phyloP scores from a whole-genome alignment of 2,888 invertebrate species.

The Formica aserva region DNA sequence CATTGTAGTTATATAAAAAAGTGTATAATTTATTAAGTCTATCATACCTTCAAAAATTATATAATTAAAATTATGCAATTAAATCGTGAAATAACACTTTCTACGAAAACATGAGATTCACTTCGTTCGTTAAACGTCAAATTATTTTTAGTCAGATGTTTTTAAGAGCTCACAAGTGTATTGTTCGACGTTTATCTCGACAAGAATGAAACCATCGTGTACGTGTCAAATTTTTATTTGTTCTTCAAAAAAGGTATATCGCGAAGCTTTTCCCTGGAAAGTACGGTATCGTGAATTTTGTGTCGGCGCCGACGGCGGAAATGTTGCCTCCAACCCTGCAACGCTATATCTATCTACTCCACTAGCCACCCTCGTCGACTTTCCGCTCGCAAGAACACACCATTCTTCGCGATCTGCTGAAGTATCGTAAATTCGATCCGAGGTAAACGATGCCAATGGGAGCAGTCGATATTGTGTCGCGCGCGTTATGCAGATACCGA shows the following conservation, averaged over 20 bases:
- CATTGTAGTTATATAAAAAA: background rate
- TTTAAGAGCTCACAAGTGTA: background rate
- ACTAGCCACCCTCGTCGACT: conserved; percentile 42
- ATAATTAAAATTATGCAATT: background rate
- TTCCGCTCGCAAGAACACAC: conserved; percentile 55
- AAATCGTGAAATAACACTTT: background rate
- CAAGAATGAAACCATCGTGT: conserved; percentile 1
- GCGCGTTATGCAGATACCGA: conserved; percentile 52
- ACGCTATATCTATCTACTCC: conserved; percentile 53
- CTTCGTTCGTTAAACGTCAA: background rate
- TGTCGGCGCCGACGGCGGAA: conserved; percentile 44
- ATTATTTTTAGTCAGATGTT: background rate
- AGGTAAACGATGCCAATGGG: conserved; percentile 29
- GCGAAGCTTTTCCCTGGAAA: conserved; percentile 43
- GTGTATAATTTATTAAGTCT: background rate
- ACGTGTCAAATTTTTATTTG: conserved; percentile 46
- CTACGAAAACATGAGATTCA: background rate
- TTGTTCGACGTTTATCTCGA: background rate
- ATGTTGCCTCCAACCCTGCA: conserved; percentile 41
- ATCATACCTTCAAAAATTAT: background rate
- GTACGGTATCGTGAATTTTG: conserved; percentile 47
- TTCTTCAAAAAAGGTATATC: conserved; percentile 25
- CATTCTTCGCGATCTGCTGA: conserved; percentile 63
- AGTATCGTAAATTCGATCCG: conserved; percentile 65
- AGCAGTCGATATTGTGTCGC: conserved; percentile 54